Evolutionary conservation across 2,888 invertebrate genomes (phyloP).

Genomic region (Heliconius aoede): DNA sequence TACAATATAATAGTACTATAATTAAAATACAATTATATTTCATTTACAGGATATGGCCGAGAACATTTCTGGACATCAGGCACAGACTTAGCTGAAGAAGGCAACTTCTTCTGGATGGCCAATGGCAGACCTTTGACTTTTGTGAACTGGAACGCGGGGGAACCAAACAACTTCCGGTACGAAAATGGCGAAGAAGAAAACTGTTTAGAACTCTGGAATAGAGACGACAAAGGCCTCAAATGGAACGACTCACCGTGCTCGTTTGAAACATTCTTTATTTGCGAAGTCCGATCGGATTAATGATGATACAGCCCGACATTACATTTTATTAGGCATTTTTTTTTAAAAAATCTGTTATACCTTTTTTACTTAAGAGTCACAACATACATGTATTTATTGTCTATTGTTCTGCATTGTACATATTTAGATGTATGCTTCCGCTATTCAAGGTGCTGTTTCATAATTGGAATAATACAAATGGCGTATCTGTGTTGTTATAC

Average conservation of each 20-base stretch:
- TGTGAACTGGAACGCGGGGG: constrained; percentile 97
- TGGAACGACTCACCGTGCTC: constrained; percentile 98
- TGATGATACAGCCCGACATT: constrained; percentile 43
- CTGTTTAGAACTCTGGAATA: constrained; percentile 94
- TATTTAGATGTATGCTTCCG: constrained; percentile 34
- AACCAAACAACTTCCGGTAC: constrained; percentile 96
- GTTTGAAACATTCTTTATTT: constrained; percentile 96
- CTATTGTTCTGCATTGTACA: constrained; percentile 30
- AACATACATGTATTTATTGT: constrained; percentile 26
- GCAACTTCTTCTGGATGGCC: constrained; percentile 96
- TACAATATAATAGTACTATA: neutral
- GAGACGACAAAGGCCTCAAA: constrained; percentile 95
- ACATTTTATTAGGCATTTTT: constrained; percentile 40
- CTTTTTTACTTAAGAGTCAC: constrained; percentile 28
- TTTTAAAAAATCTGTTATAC: constrained; percentile 8
- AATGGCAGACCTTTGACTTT: constrained; percentile 94
- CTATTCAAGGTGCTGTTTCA: constrained; percentile 18
- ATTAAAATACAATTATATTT: neutral
- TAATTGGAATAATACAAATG: constrained; percentile 20
- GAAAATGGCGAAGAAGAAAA: constrained; percentile 97
- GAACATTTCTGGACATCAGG: constrained; percentile 98
- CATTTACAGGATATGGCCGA: constrained; percentile 89
- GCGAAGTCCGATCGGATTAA: constrained; percentile 89
- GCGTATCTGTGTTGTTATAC: neutral
- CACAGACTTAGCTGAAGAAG: constrained; percentile 95